phyloP scores from a whole-genome alignment of 2,797 vertebrate species.

The Microctenopoma steveboyesi region DNA sequence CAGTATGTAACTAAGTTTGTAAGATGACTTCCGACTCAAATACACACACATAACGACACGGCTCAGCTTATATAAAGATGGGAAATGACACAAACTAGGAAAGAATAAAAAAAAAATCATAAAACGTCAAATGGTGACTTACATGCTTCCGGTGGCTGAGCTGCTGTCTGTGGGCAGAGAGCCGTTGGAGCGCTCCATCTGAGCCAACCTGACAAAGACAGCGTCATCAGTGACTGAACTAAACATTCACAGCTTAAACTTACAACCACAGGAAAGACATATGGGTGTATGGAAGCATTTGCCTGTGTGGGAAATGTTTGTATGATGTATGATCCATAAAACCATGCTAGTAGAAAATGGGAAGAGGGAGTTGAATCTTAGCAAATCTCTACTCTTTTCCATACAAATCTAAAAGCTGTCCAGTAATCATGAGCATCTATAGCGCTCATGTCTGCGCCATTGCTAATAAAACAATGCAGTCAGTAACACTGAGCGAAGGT shows the following conservation, averaged over 20 bases:
- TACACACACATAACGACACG: not conserved
- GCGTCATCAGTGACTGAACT: conserved; percentile 9
- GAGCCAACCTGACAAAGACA: conserved; percentile 87
- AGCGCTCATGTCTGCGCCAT: conserved; percentile 41
- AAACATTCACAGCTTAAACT: conserved; percentile 10
- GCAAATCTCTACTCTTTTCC: conserved; percentile 29
- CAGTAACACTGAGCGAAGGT: conserved; percentile 55
- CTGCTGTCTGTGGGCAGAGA: conserved; percentile 96
- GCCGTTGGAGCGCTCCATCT: conserved; percentile 96
- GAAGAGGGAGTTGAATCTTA: conserved; percentile 11
- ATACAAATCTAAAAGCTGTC: conserved; percentile 22
- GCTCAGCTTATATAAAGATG: not conserved
- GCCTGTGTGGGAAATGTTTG: conserved; percentile 1
- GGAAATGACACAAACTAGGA: not conserved
- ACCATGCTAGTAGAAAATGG: conserved; percentile 15
- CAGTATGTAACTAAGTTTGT: not conserved
- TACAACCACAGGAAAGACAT: not conserved
- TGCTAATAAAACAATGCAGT: conserved; percentile 51
- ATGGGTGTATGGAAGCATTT: not conserved
- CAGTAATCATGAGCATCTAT: conserved; percentile 28
- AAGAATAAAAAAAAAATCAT: not conserved
- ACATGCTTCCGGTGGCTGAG: conserved; percentile 97
- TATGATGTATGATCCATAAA: conserved; percentile 21
- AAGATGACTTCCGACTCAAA: not conserved
- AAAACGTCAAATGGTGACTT: conserved; percentile 69